These are phyloP conservation scores for Zosterops lateralis DNA, from an alignment of 2,113 vertebrate species.

Conservation along the genomic window DNA sequence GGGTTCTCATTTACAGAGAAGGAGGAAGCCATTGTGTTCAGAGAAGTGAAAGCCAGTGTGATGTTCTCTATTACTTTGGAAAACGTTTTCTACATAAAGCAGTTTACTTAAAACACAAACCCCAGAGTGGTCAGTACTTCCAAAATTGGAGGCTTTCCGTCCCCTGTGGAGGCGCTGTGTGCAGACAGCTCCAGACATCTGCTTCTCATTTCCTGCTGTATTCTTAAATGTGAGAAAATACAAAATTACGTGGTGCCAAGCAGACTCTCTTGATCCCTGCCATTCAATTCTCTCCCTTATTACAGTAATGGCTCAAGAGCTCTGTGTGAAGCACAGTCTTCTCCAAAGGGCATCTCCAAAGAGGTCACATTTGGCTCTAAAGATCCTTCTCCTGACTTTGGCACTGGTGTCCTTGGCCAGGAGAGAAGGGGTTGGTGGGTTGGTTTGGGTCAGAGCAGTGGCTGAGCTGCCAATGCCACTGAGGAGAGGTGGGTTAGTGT, in stretches of 20 bases:
- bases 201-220: conserved; percentile 1
- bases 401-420: neutral
- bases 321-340: too few relatives aligned
- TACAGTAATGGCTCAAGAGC: neutral
- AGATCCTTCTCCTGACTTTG: neutral
- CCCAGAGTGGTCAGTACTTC: fast-evolving
- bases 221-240: neutral
- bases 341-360: neutral
- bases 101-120: neutral
- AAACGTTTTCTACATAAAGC: neutral
- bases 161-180: neutral
- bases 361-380: neutral
- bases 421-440: neutral
- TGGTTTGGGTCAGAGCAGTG: fast-evolving
- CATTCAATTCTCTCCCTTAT: neutral
- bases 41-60: neutral
- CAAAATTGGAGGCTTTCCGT: neutral
- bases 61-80: neutral
- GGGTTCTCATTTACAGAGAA: neutral
- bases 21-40: neutral
- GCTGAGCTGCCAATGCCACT: neutral
- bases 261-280: neutral
- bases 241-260: neutral
- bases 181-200: neutral
- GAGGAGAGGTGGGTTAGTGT: neutral